Conservation (phyloP, 2,888 invertebrate genomes). For the Diarsia rubi region DNA sequence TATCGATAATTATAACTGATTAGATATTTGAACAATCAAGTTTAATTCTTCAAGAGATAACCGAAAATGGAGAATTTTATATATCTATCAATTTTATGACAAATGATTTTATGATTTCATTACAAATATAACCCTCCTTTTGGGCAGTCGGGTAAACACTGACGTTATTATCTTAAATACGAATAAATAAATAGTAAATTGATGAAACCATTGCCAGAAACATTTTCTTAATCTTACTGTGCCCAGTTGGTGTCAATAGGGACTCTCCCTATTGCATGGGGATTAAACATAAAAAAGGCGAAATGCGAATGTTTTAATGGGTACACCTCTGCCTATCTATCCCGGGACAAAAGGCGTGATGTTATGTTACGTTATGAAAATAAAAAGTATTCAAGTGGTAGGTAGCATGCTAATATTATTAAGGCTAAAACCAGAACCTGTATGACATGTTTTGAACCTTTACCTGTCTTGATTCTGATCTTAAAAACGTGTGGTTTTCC, state of each 20-base stretch:
- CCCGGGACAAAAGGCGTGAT: no score
- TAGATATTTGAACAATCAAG: slow-evolving; percentile 36
- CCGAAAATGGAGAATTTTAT: neutral
- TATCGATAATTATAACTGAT: slow-evolving; percentile 30
- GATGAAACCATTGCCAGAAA: no score
- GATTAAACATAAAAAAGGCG: no score
- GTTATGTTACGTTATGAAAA: no score
- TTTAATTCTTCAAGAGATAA: slow-evolving; percentile 9
- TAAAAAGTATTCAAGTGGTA: no score
- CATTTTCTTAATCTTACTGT: no score
- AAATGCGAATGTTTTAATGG: no score
- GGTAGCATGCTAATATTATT: neutral
- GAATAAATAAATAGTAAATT: no score
- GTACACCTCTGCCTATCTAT: no score
- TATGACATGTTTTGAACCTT: slow-evolving; percentile 19
- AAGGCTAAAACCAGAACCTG: slow-evolving; percentile 17
- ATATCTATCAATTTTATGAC: neutral
- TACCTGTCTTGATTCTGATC: slow-evolving; percentile 33
- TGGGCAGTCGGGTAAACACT: no score
- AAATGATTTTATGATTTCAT: slow-evolving; percentile 12
- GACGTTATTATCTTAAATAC: neutral
- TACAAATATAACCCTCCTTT: neutral
- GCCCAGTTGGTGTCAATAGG: no score
- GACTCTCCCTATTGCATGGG: no score
- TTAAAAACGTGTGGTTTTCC: slow-evolving; percentile 10